A percentile compares a stretch with the other conserved stretches of the same genome.
phyloP scores from a whole-genome alignment of 2,797 vertebrate species.

The Alfaro cultratus region DNA sequence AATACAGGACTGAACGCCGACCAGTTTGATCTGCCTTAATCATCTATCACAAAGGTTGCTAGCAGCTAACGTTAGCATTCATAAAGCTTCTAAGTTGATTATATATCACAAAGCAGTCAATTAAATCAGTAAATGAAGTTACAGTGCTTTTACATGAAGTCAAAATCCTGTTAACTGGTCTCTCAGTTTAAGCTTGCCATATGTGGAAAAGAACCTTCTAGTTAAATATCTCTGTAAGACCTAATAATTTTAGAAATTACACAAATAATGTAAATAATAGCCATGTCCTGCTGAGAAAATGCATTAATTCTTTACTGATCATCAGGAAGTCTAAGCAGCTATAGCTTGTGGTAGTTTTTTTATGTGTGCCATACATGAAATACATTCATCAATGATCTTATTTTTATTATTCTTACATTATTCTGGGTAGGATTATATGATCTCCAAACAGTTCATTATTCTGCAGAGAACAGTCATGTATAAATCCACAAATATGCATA shows the following conservation, averaged over 20 bases:
- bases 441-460: neutral
- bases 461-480: neutral
- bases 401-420: neutral
- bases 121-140: neutral
- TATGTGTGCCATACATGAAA: neutral
- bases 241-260: neutral
- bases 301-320: neutral
- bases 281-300: neutral
- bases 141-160: neutral
- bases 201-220: neutral
- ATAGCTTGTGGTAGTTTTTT: too few species aligned
- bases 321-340: neutral
- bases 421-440: neutral
- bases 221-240: neutral
- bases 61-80: constrained; percentile 25
- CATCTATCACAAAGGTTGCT: neutral
- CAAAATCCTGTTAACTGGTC: neutral
- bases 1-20: neutral
- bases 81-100: neutral
- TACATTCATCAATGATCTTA: neutral
- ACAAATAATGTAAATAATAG: neutral
- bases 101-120: neutral
- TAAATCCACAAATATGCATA: neutral
- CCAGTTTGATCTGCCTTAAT: rapidly evolving
- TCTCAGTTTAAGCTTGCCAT: neutral